phyloP scores from a whole-genome alignment of 2,797 vertebrate species.

The Rhinogobio ventralis region DNA sequence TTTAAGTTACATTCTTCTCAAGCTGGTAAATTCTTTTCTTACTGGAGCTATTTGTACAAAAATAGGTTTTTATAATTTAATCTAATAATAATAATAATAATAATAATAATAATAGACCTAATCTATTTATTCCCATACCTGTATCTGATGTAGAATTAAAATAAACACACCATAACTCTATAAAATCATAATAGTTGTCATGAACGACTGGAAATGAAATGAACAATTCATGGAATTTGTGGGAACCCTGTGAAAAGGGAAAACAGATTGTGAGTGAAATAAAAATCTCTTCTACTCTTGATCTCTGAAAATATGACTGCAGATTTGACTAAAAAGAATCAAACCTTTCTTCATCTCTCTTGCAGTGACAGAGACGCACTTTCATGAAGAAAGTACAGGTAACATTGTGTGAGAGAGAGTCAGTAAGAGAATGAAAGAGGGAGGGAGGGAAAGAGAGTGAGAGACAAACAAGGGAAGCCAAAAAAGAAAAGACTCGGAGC shows the following conservation, averaged over 20 bases:
- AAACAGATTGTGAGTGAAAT: neutral
- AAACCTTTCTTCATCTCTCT: neutral
- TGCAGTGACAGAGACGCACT: constrained; percentile 26
- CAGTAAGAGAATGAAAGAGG: constrained; percentile 19
- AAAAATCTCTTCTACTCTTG: neutral
- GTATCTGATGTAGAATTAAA: neutral
- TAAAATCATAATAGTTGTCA: neutral
- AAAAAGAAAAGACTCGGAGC: constrained; percentile 68
- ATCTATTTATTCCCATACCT: neutral
- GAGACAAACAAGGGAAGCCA: constrained; percentile 52
- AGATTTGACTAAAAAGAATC: neutral
- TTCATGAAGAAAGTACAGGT: constrained; percentile 27
- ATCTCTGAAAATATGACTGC: constrained; percentile 10
- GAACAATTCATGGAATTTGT: neutral
- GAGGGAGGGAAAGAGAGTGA: constrained; percentile 40
- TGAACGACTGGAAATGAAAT: neutral
- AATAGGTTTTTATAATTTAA: neutral
- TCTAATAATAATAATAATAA: neutral
- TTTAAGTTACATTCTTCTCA: neutral
- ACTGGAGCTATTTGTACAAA: neutral
- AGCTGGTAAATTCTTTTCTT: neutral
- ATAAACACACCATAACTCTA: neutral
- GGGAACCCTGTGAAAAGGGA: neutral
- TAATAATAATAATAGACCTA: neutral
- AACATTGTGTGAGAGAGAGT: constrained; percentile 33